A percentile compares a stretch with the other conserved stretches of the same genome.
Evolutionary conservation across 2,113 vertebrate genomes (phyloP).

Genomic region (Regulus satrapa): DNA sequence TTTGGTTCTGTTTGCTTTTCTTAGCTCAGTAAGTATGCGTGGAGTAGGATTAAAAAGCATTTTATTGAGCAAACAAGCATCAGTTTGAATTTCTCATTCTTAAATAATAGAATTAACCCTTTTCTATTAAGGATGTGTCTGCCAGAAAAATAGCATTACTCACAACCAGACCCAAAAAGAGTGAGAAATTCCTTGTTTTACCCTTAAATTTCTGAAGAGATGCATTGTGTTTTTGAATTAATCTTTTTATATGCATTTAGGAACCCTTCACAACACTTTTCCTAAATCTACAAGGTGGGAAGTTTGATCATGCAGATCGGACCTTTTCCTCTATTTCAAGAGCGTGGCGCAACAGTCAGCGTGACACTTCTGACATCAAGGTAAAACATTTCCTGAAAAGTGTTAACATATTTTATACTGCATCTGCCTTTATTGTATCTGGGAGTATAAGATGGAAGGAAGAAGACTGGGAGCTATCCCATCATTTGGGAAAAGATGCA

Average conservation of each 20-base stretch:
- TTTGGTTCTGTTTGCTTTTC: not conserved
- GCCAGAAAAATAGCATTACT: not conserved
- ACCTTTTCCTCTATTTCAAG: constrained; percentile 94
- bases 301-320: constrained; percentile 97
- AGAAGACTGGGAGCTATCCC: not conserved
- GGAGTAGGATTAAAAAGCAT: not conserved
- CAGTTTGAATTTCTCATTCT: not conserved
- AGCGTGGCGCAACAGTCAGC: constrained; percentile 96
- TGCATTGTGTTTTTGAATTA: not conserved
- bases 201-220: not conserved
- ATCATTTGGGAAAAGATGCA: not conserved
- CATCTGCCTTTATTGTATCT: not conserved
- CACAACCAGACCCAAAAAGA: not conserved
- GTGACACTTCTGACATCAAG: constrained; percentile 98
- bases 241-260: constrained; percentile 52
- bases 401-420: not conserved
- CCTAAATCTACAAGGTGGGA: constrained; percentile 96
- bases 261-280: constrained; percentile 98
- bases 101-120: not conserved
- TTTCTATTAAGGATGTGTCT: not conserved
- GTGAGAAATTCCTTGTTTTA: not conserved
- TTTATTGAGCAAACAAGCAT: not conserved
- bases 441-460: not conserved
- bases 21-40: not conserved
- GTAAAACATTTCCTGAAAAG: constrained; percentile 59